Evolutionary conservation across 2,888 invertebrate genomes (phyloP).

Genomic region (Lasioglossum zephyrum): DNA sequence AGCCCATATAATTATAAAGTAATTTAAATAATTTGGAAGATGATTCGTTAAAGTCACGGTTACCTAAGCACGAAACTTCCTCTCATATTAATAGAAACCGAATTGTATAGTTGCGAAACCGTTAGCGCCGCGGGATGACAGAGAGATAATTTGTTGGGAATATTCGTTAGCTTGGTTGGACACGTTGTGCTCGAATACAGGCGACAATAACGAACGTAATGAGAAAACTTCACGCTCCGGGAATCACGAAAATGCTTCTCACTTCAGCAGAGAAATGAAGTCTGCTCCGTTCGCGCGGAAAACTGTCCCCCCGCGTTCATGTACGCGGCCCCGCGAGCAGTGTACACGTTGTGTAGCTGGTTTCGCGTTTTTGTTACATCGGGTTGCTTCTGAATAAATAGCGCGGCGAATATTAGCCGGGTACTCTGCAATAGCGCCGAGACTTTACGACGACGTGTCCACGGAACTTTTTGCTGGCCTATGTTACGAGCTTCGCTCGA

Average conservation of each 20-base stretch:
- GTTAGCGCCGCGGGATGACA: not conserved
- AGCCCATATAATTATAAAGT: not conserved
- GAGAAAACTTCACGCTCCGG: constrained; percentile 19
- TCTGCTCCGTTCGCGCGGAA: not conserved
- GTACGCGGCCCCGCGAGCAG: not conserved
- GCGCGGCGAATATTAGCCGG: not conserved
- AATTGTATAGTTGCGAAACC: not conserved
- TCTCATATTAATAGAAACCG: not conserved
- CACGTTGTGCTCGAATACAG: not conserved
- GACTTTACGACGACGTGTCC: not conserved
- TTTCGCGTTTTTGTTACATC: not conserved
- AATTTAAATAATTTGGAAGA: not conserved
- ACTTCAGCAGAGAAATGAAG: not conserved
- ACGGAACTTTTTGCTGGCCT: not conserved
- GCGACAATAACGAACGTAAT: not conserved
- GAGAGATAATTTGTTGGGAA: not conserved
- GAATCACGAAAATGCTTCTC: constrained; percentile 22
- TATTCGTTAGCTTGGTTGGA: not conserved
- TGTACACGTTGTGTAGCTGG: not conserved
- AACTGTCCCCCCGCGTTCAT: not conserved
- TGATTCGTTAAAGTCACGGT: not conserved
- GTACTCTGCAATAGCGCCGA: not conserved
- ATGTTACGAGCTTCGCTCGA: not conserved
- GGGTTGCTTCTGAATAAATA: constrained; percentile 1
- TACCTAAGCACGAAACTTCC: not conserved